phyloP scores from a whole-genome alignment of 2,888 invertebrate species.

The Epistrophella euchroma region DNA sequence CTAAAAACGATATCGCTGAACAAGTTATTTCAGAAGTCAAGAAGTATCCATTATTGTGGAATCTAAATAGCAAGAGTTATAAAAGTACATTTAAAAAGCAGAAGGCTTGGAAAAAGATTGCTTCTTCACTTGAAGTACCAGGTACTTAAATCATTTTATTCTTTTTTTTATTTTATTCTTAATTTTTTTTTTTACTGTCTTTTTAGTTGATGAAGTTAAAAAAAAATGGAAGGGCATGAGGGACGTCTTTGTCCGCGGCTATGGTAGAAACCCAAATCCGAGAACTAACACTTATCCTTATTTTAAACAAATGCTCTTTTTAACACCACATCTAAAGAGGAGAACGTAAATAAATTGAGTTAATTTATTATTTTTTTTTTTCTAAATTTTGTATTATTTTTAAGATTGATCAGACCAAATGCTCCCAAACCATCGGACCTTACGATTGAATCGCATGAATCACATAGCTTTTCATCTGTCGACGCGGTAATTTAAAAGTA shows the following conservation, averaged over 20 bases:
- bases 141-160: background rate
- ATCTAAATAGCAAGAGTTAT: background rate
- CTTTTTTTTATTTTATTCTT: background rate
- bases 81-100: conserved; percentile 10
- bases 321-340: background rate
- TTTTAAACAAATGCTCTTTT: background rate
- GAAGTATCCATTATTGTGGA: conserved; percentile 10
- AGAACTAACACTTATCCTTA: background rate
- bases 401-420: background rate
- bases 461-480: background rate
- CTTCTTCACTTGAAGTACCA: background rate
- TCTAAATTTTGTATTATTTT: background rate
- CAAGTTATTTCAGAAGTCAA: background rate
- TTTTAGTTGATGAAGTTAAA: conserved; percentile 16
- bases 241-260: background rate
- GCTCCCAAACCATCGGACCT: background rate
- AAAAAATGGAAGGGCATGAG: conserved; percentile 13
- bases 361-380: background rate
- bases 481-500: background rate
- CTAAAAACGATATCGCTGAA: background rate
- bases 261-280: background rate
- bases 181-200: background rate
- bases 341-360: background rate
- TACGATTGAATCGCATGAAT: background rate
- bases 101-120: conserved; percentile 6